Base-by-base conservation (phyloP, 2,113 vertebrate genomes). In the Tiliqua scincoides region DNA sequence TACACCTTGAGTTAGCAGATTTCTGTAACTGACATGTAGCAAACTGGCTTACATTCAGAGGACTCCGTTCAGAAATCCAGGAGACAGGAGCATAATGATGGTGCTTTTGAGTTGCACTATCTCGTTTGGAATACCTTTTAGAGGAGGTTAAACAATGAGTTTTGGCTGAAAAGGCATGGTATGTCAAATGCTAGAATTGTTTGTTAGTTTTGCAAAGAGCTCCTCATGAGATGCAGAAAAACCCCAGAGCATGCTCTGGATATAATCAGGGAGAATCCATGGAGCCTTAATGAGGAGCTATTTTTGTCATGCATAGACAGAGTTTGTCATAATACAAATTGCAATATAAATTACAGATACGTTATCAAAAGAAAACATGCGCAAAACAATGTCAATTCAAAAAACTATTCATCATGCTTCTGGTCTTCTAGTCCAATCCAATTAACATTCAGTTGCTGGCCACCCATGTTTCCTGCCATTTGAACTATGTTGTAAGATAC, bases 301-400 rank as follows among this genome's bases (percentile, higher is more conserved):
- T 85, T 94, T 93, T 91, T 90, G 91, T 91, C 88, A 92, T 87
- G 89, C 92, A 89, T 57, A 81, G 94, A 57, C 90, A 92, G 89
- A 63, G 0, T 86, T 89, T 92, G 87, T 88, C 87, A 90, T 67
- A 82, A 82, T 87, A 91, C 93, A 90, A n/a, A n/a, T n/a, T n/a
- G n/a, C n/a, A n/a, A 89, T 88, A 92, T 95, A 95, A 94, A 95
- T 94, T 94, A 91, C 92, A 93, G 91, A 93, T 95, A 94, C 83
- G 85, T 35, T 94, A 93, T 94, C 94, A 88, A 62, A 73, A 94
- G 85, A 37, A 82, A 95, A 91, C 92, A 92, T 91, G 93, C 88
- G 59, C 78, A 89, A 90, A 83, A 89, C 74, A 79, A 93, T 88
- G 92, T 88, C 90, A 92, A 93, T 89, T 73, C 52, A 89, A 84